Base-by-base conservation (phyloP, 2,113 vertebrate species). In the Polyodon spathula region DNA sequence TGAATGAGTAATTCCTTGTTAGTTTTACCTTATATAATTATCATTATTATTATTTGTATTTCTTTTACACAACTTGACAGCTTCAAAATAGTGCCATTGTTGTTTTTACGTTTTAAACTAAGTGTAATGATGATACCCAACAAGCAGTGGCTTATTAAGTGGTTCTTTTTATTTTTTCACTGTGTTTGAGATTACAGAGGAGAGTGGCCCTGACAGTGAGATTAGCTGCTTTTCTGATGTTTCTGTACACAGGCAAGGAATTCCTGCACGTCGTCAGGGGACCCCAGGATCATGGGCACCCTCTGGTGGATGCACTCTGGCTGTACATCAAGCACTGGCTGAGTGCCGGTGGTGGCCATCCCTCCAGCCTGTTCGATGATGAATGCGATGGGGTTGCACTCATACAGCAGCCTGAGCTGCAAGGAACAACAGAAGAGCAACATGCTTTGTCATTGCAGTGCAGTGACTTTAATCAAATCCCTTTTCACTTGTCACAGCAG, bases 381-480 rank as follows among this genome's bases (percentile, higher is more conserved):
- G 80, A 90, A 99, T 62, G 95, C 92, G 60, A 98, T 92, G n/a
- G 96, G 95, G 76, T 98, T 99, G 76, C 96, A 97, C 71, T 99
- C 96, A 0, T 98, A 98, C 68, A 98, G 81, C 65, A 98, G 86
- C 53, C 95, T 86, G 58, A 99, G 90, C 95, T 98, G 62, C 4
- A 37, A 64, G 42, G 6, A 67, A 42, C 56, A 40, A 27, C 52
- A 63, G 73, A 70, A 50, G 66, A 0, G 11, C 39, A 41, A 10
- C n/a, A 11, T n/a, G n/a, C n/a, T n/a, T n/a, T n/a, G n/a, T n/a
- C n/a, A n/a, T n/a, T n/a, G n/a, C n/a, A n/a, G n/a, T n/a, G n/a
- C n/a, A n/a, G n/a, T n/a, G n/a, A n/a, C n/a, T n/a, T n/a, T n/a
- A n/a, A n/a, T n/a, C n/a, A n/a, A n/a, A n/a, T n/a, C n/a, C n/a